phyloP scores from a whole-genome alignment of 1,140 invertebrate species.

The Ridgeia piscesae region DNA sequence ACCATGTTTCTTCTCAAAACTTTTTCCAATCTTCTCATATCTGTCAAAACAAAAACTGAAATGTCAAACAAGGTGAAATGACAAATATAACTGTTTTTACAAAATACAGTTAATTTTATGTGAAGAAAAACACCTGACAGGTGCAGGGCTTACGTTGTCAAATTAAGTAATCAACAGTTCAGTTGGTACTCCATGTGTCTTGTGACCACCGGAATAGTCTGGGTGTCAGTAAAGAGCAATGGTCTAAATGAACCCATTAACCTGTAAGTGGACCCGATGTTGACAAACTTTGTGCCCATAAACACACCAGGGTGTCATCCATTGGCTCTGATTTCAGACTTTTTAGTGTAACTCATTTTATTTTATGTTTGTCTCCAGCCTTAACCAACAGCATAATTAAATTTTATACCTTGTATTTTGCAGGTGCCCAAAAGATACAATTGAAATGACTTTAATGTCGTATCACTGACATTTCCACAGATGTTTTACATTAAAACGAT shows the following conservation, averaged over 20 bases:
- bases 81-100: neutral
- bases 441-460: neutral
- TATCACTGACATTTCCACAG: neutral
- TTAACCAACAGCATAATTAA: neutral
- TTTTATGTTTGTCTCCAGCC: neutral
- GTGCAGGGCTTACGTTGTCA: neutral
- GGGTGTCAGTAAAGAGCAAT: too few relatives aligned
- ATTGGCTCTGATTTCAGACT: neutral
- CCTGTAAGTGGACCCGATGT: too few relatives aligned
- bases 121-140: neutral
- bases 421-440: neutral
- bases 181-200: neutral
- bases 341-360: neutral
- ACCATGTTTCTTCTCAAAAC: slow-evolving; percentile 48
- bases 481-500: neutral
- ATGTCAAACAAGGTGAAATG: neutral
- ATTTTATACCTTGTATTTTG: neutral
- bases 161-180: neutral
- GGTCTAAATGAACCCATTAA: too few relatives aligned
- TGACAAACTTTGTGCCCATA: neutral
- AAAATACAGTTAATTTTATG: neutral
- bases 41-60: slow-evolving; percentile 34
- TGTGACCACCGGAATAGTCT: too few relatives aligned
- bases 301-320: neutral
- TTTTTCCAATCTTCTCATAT: slow-evolving; percentile 39